These are phyloP conservation scores for Pammene aurita DNA, from an alignment of 2,888 invertebrate genomes.

Conservation along the genomic window DNA sequence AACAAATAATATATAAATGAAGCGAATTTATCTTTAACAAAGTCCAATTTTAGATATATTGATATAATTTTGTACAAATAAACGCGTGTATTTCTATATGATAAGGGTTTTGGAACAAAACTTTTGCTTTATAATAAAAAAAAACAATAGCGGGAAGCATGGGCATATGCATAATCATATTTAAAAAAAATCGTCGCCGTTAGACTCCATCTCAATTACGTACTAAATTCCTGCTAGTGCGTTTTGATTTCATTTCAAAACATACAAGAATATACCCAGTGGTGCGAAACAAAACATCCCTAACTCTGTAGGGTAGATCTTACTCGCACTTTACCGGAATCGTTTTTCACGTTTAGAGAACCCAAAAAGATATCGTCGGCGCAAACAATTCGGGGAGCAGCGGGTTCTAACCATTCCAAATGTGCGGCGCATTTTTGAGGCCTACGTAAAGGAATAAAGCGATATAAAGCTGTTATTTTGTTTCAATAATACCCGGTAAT, in stretches of 20 bases:
- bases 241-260: background rate
- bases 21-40: too few relatives aligned
- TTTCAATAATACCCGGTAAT: conserved; percentile 53
- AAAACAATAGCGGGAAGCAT: too few relatives aligned
- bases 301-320: background rate
- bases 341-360: conserved; percentile 30
- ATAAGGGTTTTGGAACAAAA: too few relatives aligned
- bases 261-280: background rate
- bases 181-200: too few relatives aligned
- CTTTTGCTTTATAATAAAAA: too few relatives aligned
- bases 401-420: conserved; percentile 32
- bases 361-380: conserved; percentile 25
- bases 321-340: conserved; percentile 23
- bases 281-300: background rate
- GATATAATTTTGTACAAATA: too few relatives aligned
- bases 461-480: conserved; percentile 52
- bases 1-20: too few relatives aligned
- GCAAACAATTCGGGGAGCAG: conserved; percentile 32
- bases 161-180: too few relatives aligned
- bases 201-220: too few relatives aligned
- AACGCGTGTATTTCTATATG: too few relatives aligned
- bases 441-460: conserved; percentile 47
- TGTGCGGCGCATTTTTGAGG: conserved; percentile 35
- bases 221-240: too few relatives aligned
- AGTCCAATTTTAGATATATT: too few relatives aligned